Percentiles rank a stretch among this genome's conserved stretches.
Conservation (phyloP, 2,888 invertebrate genomes). For the Acrobasis consociella region DNA sequence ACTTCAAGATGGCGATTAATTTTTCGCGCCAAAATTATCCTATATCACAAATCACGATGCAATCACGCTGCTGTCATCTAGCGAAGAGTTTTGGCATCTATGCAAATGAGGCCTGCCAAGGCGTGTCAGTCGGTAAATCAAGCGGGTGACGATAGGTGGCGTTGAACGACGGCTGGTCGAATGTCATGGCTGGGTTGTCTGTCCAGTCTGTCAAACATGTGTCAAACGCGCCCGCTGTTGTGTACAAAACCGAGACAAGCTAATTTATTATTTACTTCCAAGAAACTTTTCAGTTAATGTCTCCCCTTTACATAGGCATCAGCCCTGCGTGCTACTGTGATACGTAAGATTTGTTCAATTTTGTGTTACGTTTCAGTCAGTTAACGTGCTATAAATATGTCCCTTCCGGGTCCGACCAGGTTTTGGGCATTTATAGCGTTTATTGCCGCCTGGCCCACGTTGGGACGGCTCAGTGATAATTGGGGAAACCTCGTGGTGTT, state of each 20-base stretch:
- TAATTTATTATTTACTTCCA: conserved; percentile 76
- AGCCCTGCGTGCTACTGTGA: conserved; percentile 49
- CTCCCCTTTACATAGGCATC: conserved; percentile 41
- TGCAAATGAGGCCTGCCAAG: conserved; percentile 51
- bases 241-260: conserved; percentile 76
- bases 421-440: conserved; percentile 57
- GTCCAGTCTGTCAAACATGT: conserved; percentile 46
- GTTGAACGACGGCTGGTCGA: conserved; percentile 42
- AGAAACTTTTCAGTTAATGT: conserved; percentile 66
- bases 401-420: conserved; percentile 62
- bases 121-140: conserved; percentile 30
- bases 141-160: conserved; percentile 59
- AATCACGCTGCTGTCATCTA: conserved; percentile 52
- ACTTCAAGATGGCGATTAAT: not conserved
- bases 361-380: conserved; percentile 63
- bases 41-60: not conserved
- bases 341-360: conserved; percentile 53
- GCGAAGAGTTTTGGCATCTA: conserved; percentile 41
- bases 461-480: conserved; percentile 42
- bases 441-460: conserved; percentile 48
- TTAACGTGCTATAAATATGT: conserved; percentile 58
- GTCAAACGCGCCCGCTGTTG: conserved; percentile 62
- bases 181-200: conserved; percentile 39
- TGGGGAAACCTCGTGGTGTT: conserved; percentile 42
- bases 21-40: conserved; percentile 5